These are phyloP conservation scores for Lysandra bellargus DNA, from an alignment of 2,888 invertebrate genomes.

Conservation along the genomic window DNA sequence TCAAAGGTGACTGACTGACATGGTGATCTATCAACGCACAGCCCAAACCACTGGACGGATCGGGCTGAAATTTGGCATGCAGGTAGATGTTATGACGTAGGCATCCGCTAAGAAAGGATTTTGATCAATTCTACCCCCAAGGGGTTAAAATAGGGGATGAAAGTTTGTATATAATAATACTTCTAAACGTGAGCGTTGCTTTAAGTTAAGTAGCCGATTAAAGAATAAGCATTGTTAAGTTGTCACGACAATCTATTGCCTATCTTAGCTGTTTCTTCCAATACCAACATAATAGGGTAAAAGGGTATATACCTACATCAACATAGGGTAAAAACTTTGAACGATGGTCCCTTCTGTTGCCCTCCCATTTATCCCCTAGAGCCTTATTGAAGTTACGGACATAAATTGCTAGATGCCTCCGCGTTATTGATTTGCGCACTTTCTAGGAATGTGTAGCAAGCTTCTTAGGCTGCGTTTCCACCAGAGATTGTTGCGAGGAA, in stretches of 20 bases:
- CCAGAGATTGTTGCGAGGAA: no score
- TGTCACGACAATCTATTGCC: neutral
- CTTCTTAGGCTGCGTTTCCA: neutral
- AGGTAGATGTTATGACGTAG: no score
- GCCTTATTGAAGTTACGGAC: slow-evolving; percentile 26
- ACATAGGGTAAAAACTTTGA: slow-evolving; percentile 18
- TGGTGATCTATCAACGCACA: no score
- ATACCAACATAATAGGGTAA: neutral
- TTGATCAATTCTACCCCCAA: no score
- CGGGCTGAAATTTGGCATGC: no score
- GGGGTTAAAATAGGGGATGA: no score
- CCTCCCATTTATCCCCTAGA: slow-evolving; percentile 13
- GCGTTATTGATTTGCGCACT: slow-evolving; percentile 25
- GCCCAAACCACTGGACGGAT: no score
- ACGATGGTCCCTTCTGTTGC: slow-evolving; percentile 8
- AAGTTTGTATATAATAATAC: no score
- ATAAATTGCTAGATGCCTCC: slow-evolving; percentile 22
- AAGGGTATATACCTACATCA: neutral
- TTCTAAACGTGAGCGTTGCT: no score
- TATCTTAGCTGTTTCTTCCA: neutral
- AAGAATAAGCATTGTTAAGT: neutral
- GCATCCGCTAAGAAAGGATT: no score
- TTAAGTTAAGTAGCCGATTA: neutral
- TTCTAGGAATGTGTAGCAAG: neutral
- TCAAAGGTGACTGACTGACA: no score